These are phyloP conservation scores for Corvus cornix DNA, from an alignment of 2,113 vertebrate species.

Conservation along the genomic window DNA sequence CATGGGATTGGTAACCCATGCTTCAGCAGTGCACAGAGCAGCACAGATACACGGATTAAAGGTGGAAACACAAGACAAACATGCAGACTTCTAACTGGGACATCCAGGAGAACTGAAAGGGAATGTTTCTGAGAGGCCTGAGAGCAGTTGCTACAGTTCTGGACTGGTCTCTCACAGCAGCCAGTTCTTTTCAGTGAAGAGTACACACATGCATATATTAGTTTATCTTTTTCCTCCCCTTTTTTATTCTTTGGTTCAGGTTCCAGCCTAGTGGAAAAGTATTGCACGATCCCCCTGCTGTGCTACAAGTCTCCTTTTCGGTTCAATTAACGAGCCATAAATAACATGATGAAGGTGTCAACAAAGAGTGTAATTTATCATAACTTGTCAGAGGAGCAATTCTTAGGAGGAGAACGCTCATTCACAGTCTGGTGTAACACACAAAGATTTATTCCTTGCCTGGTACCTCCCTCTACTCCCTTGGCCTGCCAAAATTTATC, in stretches of 20 bases:
- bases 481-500: slow-evolving; percentile 84
- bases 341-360: slow-evolving; percentile 99
- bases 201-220: background rate
- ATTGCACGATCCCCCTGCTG: slow-evolving; percentile 77
- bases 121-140: background rate
- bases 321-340: slow-evolving; percentile 99
- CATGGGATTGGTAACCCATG: background rate
- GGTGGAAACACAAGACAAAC: background rate
- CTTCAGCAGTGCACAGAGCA: background rate
- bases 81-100: background rate
- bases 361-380: slow-evolving; percentile 96
- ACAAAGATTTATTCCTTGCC: slow-evolving; percentile 89
- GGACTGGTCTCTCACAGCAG: background rate
- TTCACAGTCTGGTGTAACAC: slow-evolving; percentile 75
- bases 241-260: slow-evolving; percentile 60
- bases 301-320: slow-evolving; percentile 89
- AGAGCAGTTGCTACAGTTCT: background rate
- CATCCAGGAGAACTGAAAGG: background rate
- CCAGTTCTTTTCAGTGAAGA: background rate
- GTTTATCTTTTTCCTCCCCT: background rate
- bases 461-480: slow-evolving; percentile 61
- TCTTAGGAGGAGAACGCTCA: slow-evolving; percentile 79
- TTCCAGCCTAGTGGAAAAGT: slow-evolving; percentile 53
- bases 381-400: slow-evolving; percentile 84
- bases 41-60: background rate